Conservation (phyloP, 2,888 invertebrate genomes). For the Agrochola circellaris region DNA sequence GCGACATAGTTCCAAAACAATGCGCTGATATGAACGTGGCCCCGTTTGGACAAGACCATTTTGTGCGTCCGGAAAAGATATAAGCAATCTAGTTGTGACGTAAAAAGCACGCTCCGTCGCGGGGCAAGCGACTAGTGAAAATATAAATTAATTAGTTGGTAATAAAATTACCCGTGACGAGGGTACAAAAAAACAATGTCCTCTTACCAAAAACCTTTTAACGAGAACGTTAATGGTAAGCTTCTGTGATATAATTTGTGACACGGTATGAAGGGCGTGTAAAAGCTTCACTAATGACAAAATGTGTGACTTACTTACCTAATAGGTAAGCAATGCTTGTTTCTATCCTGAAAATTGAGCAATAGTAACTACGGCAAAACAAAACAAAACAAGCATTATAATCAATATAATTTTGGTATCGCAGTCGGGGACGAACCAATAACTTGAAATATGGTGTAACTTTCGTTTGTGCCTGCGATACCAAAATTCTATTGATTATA, state of each 20-base stretch:
- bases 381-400: not conserved
- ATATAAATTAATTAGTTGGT: constrained; percentile 81
- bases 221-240: constrained; percentile 79
- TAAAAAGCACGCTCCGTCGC: constrained; percentile 21
- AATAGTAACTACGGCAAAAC: not conserved
- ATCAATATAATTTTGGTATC: no score
- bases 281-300: constrained; percentile 49
- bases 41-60: constrained; percentile 2
- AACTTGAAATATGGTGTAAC: no score
- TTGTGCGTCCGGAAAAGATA: constrained; percentile 25
- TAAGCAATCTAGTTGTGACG: constrained; percentile 18
- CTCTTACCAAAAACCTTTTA: constrained; percentile 80
- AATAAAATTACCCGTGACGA: constrained; percentile 84
- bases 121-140: constrained; percentile 59
- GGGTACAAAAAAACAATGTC: constrained; percentile 82
- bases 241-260: constrained; percentile 72
- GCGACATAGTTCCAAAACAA: constrained; percentile 11
- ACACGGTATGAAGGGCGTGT: constrained; percentile 70
- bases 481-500: no score
- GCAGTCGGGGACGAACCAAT: no score
- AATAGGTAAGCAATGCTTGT: not conserved
- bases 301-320: not conserved
- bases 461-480: no score
- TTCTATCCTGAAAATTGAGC: not conserved
- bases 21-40: not conserved